Evolutionary conservation across 2,888 invertebrate species (phyloP), one percentile per base, ranked within the genome.

Genomic region (Mallateleia sp.): DNA sequence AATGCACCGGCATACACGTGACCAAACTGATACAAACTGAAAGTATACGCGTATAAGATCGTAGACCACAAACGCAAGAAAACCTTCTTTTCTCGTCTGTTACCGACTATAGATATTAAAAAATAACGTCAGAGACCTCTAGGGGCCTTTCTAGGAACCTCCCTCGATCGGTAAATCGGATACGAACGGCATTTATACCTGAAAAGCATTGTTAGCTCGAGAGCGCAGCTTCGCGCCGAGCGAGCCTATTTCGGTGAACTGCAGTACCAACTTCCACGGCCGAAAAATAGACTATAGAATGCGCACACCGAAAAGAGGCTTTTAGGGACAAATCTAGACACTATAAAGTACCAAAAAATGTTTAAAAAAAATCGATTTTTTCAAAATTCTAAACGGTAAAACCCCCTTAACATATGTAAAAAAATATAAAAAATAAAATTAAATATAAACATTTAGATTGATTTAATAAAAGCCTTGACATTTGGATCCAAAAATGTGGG

Each of bases 161-260:
- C 52, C 15, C 52, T 54, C 24, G 11, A 54, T 54, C 52, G 24
- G 52, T 54, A 54, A 24, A 54, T 54, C 52, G 52, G 15, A 54
- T 54, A 54, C 52, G 15, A 54, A 54, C 52, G 14, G 52, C 52
- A 54, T 54, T 54, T 54, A 24, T 54, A 54, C 52, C 52, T 54
- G 52, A 54, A 54, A 54, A 54, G 52, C 52, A 54, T 54, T 54
- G 52, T 54, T 54, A 54, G 52, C 52, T 11, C 52, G 52, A 54
- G 52, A 24, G 52, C 52, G 52, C 52, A 54, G 52, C 52, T 54
- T 24, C 24, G 24, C 52, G 15, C 24, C 15, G 52, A 54, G 52
- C 52, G 52, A 54, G 52, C 52, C 52, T 54, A 54, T 14, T 54
- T 54, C 52, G 24, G 24, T 54, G 52, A 54, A 54, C 52, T 54